Evolutionary conservation across 2,888 invertebrate genomes (phyloP).

Genomic region (Anthrax anthrax): DNA sequence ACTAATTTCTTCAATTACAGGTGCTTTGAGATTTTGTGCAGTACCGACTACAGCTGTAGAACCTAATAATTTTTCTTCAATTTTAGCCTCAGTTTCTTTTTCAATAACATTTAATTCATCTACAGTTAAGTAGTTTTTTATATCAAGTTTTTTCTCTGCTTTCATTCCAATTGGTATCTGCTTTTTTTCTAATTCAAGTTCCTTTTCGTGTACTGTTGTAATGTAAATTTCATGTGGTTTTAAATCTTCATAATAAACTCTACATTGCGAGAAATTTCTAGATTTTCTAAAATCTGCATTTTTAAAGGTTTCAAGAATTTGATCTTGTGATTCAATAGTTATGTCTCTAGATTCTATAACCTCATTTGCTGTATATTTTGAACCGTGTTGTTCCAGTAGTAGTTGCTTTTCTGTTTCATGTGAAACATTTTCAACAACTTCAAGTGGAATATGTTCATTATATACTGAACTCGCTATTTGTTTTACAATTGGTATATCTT

Average conservation of each 20-base stretch:
- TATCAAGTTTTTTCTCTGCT: constrained; percentile 16
- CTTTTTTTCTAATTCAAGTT: constrained; percentile 25
- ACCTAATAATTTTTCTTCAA: not conserved
- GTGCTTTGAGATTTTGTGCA: constrained; percentile 29
- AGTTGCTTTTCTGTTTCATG: constrained; percentile 52
- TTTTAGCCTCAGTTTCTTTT: constrained; percentile 36
- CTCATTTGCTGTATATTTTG: constrained; percentile 45
- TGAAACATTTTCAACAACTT: constrained; percentile 41
- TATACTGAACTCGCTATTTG: constrained; percentile 38
- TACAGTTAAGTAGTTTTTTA: constrained; percentile 46
- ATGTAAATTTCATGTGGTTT: constrained; percentile 45
- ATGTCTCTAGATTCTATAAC: constrained; percentile 44
- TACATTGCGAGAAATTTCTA: constrained; percentile 35
- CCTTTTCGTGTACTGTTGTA: constrained; percentile 50
- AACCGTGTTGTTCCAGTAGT: no score
- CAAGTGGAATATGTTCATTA: constrained; percentile 43
- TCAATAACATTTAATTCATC: constrained; percentile 49
- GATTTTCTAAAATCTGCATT: constrained; percentile 11
- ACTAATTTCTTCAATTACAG: constrained; percentile 36
- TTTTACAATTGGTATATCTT: constrained; percentile 31
- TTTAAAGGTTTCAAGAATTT: constrained; percentile 39
- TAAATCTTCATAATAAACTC: constrained; percentile 41
- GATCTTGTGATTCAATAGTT: constrained; percentile 44
- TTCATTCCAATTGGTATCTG: constrained; percentile 7
- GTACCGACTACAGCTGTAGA: no score